Evolutionary conservation across 2,888 invertebrate species (phyloP).

Genomic region (Tipula helvola): DNA sequence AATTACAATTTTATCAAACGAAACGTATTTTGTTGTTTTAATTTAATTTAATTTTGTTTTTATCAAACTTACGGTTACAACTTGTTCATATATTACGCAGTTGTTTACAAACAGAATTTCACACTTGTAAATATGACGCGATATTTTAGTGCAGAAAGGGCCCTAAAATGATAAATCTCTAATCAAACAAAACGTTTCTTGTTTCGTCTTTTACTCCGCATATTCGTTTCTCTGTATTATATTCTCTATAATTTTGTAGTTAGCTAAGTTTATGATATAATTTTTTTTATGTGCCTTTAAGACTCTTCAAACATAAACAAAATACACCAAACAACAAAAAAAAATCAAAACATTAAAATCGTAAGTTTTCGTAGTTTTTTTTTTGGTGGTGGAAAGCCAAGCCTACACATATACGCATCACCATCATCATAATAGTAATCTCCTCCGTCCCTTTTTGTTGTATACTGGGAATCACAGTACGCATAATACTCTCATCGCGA

Average conservation of each 20-base stretch:
- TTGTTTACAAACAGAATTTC: background rate
- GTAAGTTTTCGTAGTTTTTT: background rate
- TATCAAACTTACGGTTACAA: background rate
- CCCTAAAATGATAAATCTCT: background rate
- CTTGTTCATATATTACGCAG: background rate
- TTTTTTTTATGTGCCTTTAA: background rate
- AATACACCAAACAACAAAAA: background rate
- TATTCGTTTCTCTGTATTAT: background rate
- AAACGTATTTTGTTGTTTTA: background rate
- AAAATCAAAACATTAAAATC: background rate
- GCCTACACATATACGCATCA: constrained; percentile 4
- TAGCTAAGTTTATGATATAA: background rate
- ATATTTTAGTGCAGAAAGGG: background rate
- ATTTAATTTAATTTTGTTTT: background rate
- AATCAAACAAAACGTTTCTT: background rate
- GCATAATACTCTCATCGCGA: background rate
- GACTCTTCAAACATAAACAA: background rate
- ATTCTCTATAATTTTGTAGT: background rate
- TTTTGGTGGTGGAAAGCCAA: background rate
- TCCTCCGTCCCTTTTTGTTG: background rate
- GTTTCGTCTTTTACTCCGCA: background rate
- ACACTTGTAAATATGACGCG: background rate
- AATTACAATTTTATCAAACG: background rate
- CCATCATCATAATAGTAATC: background rate
- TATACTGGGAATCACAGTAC: background rate